Base-by-base conservation (phyloP, 2,888 invertebrate genomes). In the Pelosia muscerda region DNA sequence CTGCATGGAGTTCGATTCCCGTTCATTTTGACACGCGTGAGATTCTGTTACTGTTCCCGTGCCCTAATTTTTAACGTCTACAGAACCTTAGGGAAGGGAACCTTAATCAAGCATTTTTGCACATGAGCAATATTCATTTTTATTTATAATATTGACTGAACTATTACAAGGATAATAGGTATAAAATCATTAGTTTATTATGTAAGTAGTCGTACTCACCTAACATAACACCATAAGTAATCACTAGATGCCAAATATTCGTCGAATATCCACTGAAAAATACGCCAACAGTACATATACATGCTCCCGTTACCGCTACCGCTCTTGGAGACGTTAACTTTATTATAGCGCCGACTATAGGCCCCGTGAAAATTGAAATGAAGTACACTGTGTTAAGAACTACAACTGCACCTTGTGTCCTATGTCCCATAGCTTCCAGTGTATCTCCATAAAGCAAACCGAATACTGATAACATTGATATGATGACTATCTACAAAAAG, bases 351-450 rank as follows among this genome's bases (percentile, higher is more conserved):
- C 97, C 97, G 19, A 97, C 96, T 71, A 97, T 92, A 0, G 97
- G 95, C 4, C 97, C 97, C n/a, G 96, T 95, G 75, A 96, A 96
- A 85, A 96, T 96, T 34, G 95, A 92, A 54, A 96, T 94, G 78
- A 96, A 96, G 69, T 96, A 95, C 91, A 96, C 96, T 0, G 97
- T 93, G 83, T 97, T 96, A 81, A 96, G 95, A n/a, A 97, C 96
- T 26, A 97, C 84, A 0, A 97, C 96, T 0, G 97, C 96, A 11
- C 97, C 97, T 61, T 96, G 95, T 0, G 97, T 97, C 49, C 92
- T 95, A 73, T 96, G 95, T 0, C 96, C 96, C 95, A 97, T 96
- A 0, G 93, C 91, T 80, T 95, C 92, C 69, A 97, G 88, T 71
- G 96, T 95, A 75, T 96, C 96, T 56, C 96, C 97, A 78, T 97